Percentiles rank a stretch among this genome's conserved stretches.
These are phyloP conservation scores for Drosophila stalkeri DNA, from an alignment of 2,888 invertebrate genomes.

Conservation along the genomic window DNA sequence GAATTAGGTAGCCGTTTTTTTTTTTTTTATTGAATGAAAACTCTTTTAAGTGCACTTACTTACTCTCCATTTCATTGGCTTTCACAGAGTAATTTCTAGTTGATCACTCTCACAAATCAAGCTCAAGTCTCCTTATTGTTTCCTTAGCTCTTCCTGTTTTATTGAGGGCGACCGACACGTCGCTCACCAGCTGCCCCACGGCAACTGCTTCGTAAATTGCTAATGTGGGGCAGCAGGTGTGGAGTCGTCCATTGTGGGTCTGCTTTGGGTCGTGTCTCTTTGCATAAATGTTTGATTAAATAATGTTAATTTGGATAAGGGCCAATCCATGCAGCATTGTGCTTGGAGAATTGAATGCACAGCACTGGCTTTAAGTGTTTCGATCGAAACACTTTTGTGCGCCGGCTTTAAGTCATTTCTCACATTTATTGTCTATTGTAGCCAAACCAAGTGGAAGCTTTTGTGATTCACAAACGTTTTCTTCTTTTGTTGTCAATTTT, in stretches of 20 bases:
- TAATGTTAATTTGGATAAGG: conserved; percentile 72
- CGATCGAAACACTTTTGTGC: background rate
- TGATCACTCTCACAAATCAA: background rate
- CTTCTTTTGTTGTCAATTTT: conserved; percentile 16
- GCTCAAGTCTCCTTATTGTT: background rate
- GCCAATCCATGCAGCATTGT: conserved; percentile 17
- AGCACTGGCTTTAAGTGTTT: conserved; percentile 1
- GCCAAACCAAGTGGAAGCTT: conserved; percentile 3
- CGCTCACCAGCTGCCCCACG: conserved; percentile 49
- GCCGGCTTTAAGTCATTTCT: conserved; percentile 6
- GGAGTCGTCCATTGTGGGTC: conserved; percentile 27
- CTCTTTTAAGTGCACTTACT: too few relatives aligned
- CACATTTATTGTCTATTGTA: conserved; percentile 19
- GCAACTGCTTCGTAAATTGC: conserved; percentile 42
- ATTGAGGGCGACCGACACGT: conserved; percentile 37
- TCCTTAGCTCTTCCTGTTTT: conserved; percentile 22
- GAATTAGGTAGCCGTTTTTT: too few relatives aligned
- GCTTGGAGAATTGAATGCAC: conserved; percentile 26
- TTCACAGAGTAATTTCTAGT: conserved; percentile 22
- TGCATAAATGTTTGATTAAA: conserved; percentile 73
- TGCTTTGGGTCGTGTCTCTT: conserved; percentile 48
- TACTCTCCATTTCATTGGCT: too few relatives aligned
- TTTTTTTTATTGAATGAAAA: too few relatives aligned
- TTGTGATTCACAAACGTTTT: conserved; percentile 33
- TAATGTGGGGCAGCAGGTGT: conserved; percentile 67